Conservation (phyloP, 2,113 vertebrate species). For the Planiliza haematocheilus region DNA sequence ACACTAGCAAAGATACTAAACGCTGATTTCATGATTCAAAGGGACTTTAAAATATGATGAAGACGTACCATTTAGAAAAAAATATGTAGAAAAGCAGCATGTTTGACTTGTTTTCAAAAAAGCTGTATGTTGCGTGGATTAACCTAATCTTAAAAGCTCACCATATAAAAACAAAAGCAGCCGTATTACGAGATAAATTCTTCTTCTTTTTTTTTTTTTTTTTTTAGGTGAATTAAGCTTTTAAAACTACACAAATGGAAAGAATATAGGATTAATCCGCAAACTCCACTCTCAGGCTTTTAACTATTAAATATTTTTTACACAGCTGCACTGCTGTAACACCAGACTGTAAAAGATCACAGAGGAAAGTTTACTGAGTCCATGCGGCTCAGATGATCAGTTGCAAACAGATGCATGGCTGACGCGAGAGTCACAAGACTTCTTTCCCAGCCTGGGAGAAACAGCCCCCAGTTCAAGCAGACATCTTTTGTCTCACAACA, state of each 20-base stretch:
- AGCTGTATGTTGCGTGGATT: not conserved
- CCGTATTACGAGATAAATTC: not conserved
- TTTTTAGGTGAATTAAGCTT: not conserved
- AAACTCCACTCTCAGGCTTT: not conserved
- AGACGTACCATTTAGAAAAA: too few relatives aligned
- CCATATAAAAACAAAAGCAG: not conserved
- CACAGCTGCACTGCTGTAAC: conserved; percentile 11
- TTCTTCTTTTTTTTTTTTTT: not conserved
- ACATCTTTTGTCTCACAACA: conserved; percentile 78
- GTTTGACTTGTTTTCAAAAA: not conserved
- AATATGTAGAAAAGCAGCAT: not conserved
- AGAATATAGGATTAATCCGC: not conserved
- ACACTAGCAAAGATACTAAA: conserved; percentile 42
- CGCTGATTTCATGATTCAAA: not conserved
- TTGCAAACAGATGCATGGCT: conserved; percentile 81
- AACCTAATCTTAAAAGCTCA: conserved; percentile 1
- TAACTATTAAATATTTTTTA: conserved; percentile 3
- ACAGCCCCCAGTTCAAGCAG: conserved; percentile 77
- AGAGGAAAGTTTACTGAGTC: conserved; percentile 60
- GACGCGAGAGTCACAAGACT: conserved; percentile 85
- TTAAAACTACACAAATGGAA: not conserved
- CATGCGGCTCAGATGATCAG: conserved; percentile 82
- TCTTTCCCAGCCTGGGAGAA: conserved; percentile 71
- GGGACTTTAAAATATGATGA: too few relatives aligned
- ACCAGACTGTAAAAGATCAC: conserved; percentile 59